Evolutionary conservation across 2,113 vertebrate species (phyloP).

Genomic region (Entomyzon cyanotis): DNA sequence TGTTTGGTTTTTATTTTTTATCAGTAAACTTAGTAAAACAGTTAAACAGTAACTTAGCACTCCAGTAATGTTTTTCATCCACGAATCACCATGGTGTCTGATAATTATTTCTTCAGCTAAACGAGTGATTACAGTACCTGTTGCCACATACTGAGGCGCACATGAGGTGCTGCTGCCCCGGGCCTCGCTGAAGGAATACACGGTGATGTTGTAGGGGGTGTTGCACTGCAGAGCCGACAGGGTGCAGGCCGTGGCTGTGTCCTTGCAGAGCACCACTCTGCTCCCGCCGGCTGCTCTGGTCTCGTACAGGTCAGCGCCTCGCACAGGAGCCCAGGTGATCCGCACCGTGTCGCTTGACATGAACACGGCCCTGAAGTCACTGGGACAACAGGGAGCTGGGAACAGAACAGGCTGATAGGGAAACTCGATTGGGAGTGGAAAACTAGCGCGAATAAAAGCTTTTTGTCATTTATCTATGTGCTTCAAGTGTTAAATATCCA

Average conservation of each 20-base stretch:
- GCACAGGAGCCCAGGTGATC: slow-evolving; percentile 83
- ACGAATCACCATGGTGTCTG: not conserved
- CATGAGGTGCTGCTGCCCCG: slow-evolving; percentile 83
- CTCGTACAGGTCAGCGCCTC: slow-evolving; percentile 86
- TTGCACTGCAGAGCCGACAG: slow-evolving; percentile 84
- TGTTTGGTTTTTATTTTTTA: not conserved
- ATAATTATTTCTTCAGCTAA: not conserved
- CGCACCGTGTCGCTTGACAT: slow-evolving; percentile 83
- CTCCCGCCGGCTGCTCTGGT: slow-evolving; percentile 73
- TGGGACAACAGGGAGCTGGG: slow-evolving; percentile 90
- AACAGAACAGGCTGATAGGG: not conserved
- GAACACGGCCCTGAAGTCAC: slow-evolving; percentile 70
- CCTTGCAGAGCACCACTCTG: slow-evolving; percentile 75
- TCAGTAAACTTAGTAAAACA: not conserved
- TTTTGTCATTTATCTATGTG: fast-evolving
- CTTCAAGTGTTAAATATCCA: not conserved
- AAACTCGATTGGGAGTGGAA: not conserved
- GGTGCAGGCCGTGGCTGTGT: slow-evolving; percentile 81
- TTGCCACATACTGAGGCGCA: slow-evolving; percentile 65
- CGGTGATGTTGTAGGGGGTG: slow-evolving; percentile 79
- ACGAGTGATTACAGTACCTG: slow-evolving; percentile 67
- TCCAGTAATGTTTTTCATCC: not conserved
- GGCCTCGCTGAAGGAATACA: slow-evolving; percentile 85
- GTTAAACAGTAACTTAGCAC: not conserved
- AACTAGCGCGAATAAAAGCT: not conserved